Evolutionary conservation across 2,888 invertebrate species (phyloP), one percentile per base, ranked within the genome.

Genomic region (Campoplex nolae): DNA sequence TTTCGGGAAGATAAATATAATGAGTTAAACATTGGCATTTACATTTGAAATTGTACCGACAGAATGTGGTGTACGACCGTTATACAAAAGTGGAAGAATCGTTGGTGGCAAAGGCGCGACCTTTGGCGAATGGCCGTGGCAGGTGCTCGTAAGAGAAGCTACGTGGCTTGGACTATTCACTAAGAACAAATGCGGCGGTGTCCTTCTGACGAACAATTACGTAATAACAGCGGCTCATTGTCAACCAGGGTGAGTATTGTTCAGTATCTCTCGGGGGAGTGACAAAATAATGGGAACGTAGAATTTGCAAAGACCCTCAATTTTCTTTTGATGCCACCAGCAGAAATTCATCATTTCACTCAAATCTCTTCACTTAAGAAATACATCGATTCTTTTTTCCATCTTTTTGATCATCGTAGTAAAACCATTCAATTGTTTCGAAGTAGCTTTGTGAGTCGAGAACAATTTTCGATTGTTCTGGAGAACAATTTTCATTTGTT

Each of bases 151-250:
- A 0, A 95, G 98, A 56, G 98, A 98, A 94, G 97, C 98, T 1
- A 98, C 98, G 0, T 98, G 98, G 98, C 95, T 98, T 67, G 98
- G 98, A 0, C 96, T 98, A 32, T 98, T 98, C 94, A 98, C 98
- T 73, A 98, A 98, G 94, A 98, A 98, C 95, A 98, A 98, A 95
- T 99, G 98, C 92, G 98, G 98, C 1, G 98, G 98, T 2, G 98
- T 99, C 0, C 96, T 99, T n/a, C 98, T 98, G 91, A 97, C 98
- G 54, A 97, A 96, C 91, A 96, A 96, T 94, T 98, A 97, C 92
- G 98, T 98, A 6, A 97, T 98, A 85, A 98, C 98, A 0, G 98
- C 98, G 0, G 98, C 98, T 0, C 98, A 99, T 96, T 99, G 98
- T 95, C 98, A 98, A 93, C 98, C 98, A 67, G 98, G 98, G 97